Percentiles rank a stretch among this genome's conserved stretches.
Evolutionary conservation across 2,113 vertebrate genomes (phyloP).

Genomic region (Myrmecophaga tridactyla): DNA sequence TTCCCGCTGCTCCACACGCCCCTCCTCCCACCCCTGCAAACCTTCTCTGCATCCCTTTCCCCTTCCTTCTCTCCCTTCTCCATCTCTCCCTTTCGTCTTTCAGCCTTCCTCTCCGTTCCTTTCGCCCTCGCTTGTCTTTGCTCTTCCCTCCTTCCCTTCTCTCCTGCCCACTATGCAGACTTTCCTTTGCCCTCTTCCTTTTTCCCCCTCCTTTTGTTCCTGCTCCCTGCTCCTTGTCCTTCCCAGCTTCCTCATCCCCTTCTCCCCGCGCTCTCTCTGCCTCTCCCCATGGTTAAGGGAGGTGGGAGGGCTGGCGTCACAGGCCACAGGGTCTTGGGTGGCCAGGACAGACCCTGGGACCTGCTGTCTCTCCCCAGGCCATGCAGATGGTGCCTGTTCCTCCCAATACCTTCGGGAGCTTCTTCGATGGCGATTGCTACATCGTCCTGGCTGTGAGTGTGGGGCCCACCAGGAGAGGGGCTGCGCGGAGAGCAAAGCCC

Average conservation of each 20-base stretch:
- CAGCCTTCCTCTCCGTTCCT: neutral
- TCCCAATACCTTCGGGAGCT: constrained; percentile 83
- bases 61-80: neutral
- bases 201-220: neutral
- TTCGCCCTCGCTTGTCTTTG: neutral
- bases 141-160: neutral
- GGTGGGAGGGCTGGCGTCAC: neutral
- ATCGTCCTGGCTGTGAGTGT: constrained; percentile 86
- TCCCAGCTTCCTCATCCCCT: neutral
- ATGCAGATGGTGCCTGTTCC: constrained; percentile 91
- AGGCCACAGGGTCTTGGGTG: neutral
- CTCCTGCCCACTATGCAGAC: neutral
- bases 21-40: neutral
- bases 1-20: neutral
- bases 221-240: neutral
- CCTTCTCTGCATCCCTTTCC: neutral
- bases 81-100: neutral
- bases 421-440: constrained; percentile 92
- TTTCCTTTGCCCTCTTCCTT: neutral
- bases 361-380: constrained; percentile 77
- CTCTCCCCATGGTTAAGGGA: neutral
- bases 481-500: neutral
- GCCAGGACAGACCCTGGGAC: neutral
- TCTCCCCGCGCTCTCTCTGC: neutral
- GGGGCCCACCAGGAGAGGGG: fast-evolving